phyloP scores from a whole-genome alignment of 2,888 invertebrate species.

The Drosophila recens region DNA sequence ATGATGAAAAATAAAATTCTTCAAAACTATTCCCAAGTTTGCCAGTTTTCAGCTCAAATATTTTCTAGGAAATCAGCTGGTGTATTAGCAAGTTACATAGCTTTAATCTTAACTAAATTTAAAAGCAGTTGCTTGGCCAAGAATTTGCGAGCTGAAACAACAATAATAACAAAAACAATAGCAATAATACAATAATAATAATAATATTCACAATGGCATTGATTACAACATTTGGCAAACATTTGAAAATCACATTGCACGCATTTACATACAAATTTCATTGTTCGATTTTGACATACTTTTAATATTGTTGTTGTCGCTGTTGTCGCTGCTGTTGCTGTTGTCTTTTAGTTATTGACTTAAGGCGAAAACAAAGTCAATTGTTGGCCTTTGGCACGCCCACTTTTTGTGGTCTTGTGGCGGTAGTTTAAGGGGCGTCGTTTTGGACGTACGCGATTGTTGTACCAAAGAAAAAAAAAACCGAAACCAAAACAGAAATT shows the following conservation, averaged over 20 bases:
- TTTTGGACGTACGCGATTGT: slow-evolving; percentile 42
- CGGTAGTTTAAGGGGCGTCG: slow-evolving; percentile 13
- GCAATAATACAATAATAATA: not conserved
- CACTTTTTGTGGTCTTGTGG: slow-evolving; percentile 13
- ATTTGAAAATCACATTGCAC: slow-evolving; percentile 46
- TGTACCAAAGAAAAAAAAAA: slow-evolving; percentile 29
- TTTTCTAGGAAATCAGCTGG: not conserved
- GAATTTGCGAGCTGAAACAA: slow-evolving; percentile 1
- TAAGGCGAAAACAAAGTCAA: slow-evolving; percentile 59
- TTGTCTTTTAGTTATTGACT: slow-evolving; percentile 45
- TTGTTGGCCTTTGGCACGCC: slow-evolving; percentile 54
- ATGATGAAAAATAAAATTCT: too few relatives aligned
- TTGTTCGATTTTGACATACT: slow-evolving; percentile 57
- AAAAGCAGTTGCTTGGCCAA: not conserved
- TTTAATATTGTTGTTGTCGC: slow-evolving; percentile 13
- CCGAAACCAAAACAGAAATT: slow-evolving; percentile 14
- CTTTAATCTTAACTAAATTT: not conserved
- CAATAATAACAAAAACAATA: not conserved
- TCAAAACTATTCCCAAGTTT: not conserved
- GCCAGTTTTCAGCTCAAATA: not conserved
- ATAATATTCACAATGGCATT: slow-evolving; percentile 28
- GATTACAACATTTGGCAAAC: slow-evolving; percentile 69
- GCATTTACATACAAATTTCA: slow-evolving; percentile 44
- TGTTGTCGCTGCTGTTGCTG: not conserved
- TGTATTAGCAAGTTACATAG: not conserved